Evolutionary conservation across 2,888 invertebrate species (phyloP).

Genomic region (Tachina fera): DNA sequence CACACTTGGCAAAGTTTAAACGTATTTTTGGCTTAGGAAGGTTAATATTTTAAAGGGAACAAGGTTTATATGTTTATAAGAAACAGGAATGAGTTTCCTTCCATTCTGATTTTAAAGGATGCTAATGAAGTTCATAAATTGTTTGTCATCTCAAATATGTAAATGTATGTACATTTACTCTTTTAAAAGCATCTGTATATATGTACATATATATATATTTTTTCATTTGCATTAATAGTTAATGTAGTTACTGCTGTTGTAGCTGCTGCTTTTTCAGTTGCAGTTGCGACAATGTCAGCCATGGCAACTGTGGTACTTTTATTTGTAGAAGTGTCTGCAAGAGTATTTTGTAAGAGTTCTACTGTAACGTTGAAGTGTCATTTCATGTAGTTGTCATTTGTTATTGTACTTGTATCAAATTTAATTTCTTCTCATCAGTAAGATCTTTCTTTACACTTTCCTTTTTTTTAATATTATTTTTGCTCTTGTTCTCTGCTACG

Average conservation of each 20-base stretch:
- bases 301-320: background rate
- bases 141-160: too few species aligned
- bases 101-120: too few species aligned
- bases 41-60: too few species aligned
- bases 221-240: slow-evolving; percentile 50
- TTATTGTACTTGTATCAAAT: slow-evolving; percentile 68
- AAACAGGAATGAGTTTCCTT: too few species aligned
- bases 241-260: slow-evolving; percentile 23
- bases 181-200: background rate
- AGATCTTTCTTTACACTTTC: slow-evolving; percentile 19
- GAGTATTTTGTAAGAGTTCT: slow-evolving; percentile 47
- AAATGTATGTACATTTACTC: too few species aligned
- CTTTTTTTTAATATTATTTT: background rate
- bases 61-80: too few species aligned
- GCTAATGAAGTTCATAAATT: too few species aligned
- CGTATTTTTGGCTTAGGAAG: too few species aligned
- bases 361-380: slow-evolving; percentile 66
- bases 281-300: background rate
- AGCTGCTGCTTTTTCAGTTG: background rate
- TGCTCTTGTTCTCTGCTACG: background rate
- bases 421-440: slow-evolving; percentile 68
- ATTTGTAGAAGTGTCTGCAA: slow-evolving; percentile 27
- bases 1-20: too few species aligned
- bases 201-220: slow-evolving; percentile 41
- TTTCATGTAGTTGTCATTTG: slow-evolving; percentile 68